A percentile compares a stretch with the other conserved stretches of the same genome.
These are phyloP conservation scores for Anableps anableps DNA, from an alignment of 2,797 vertebrate species.

Conservation along the genomic window DNA sequence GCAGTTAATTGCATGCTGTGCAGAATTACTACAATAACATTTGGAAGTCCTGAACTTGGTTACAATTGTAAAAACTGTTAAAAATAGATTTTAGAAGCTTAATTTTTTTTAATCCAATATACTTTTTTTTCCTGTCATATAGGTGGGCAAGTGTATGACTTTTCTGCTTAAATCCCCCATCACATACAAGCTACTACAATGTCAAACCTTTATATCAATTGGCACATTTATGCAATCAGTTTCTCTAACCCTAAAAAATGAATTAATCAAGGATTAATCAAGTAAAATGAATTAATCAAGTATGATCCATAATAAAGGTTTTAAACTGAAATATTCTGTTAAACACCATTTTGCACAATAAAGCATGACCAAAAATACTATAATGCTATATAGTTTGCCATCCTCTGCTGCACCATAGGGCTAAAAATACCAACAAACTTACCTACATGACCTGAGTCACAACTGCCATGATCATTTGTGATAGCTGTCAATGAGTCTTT, in stretches of 20 bases:
- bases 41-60: neutral
- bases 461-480: neutral
- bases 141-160: neutral
- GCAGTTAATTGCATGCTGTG: neutral
- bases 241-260: neutral
- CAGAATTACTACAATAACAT: neutral
- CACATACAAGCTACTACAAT: no score
- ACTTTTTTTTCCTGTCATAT: neutral
- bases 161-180: no score
- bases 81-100: neutral
- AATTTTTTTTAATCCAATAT: neutral
- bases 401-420: neutral
- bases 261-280: no score
- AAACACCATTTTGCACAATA: neutral
- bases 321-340: neutral
- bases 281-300: no score
- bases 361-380: neutral
- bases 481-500: no score
- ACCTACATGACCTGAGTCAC: neutral
- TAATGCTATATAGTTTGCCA: neutral
- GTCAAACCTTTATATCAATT: no score
- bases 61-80: neutral
- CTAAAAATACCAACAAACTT: neutral
- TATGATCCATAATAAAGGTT: no score
- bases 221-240: neutral